Evolutionary conservation across 2,888 invertebrate genomes (phyloP), one percentile per base, ranked within the genome.

Genomic region (Ptychoptera albimana): DNA sequence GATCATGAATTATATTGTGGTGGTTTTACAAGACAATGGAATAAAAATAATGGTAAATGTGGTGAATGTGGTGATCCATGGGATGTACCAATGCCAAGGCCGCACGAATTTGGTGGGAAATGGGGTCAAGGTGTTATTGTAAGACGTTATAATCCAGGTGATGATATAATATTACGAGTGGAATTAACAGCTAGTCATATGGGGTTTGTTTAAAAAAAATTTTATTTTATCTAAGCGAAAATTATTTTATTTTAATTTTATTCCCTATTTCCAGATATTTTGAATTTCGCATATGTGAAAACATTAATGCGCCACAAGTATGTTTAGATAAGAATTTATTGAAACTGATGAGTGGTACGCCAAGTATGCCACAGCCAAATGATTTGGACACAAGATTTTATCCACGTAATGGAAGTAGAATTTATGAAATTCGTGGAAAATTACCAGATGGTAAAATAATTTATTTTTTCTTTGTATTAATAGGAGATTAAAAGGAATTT

Each of bases 1-100:
- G 89, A 91, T 64, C 82, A 88, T 60, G 86, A 89, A 58, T 70
- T 82, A 5, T 89, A 80, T 64, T 89, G 89, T 60, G 89, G 89
- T 1, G 89, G 89, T 9, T 86, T 81, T 60, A 73, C 79, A n/a
- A 69, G 83, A 42, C 88, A 88, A 57, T 85, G 85, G 82, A 74
- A 77, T 54, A 74, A 67, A 46, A 89, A 89, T 57, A 75, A 70
- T 2, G 89, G 89, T 1, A 83, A 84, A 59, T 89, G 89, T 56
- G 89, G 89, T 2, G 75, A 86, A 39, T 88, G 88, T 55, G 88
- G 88, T 1, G 88, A 89, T 61, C 72, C 88, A 2, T 88, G 82
- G 82, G 85, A 88, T 55, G 54, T 72, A 43, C 66, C 72, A 50
- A 50, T 57, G 57, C 87, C 87, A 0, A 72, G 88, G 43, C 70